Evolutionary conservation across 2,888 invertebrate genomes (phyloP).

Genomic region (Rhodophaea formosa): DNA sequence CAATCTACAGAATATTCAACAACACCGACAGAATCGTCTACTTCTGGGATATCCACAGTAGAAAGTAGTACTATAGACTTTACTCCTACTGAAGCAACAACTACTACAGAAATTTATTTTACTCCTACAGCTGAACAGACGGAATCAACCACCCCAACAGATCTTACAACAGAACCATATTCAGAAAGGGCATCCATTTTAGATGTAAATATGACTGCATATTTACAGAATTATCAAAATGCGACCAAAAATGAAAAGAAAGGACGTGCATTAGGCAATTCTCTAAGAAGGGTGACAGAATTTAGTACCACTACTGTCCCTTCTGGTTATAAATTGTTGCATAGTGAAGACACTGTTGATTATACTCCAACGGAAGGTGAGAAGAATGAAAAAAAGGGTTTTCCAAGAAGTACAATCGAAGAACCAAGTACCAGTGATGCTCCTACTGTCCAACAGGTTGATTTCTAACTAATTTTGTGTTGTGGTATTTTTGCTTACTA

Average conservation of each 20-base stretch:
- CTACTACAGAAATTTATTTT: neutral
- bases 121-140: neutral
- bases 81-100: neutral
- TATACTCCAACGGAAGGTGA: neutral
- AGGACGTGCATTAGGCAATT: neutral
- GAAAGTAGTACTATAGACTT: neutral
- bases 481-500: slow-evolving; percentile 6
- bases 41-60: neutral
- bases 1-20: neutral
- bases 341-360: neutral
- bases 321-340: neutral
- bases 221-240: neutral
- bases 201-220: slow-evolving; percentile 5
- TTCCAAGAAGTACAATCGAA: slow-evolving; percentile 7
- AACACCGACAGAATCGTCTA: neutral
- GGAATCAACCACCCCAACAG: neutral
- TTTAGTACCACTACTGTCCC: neutral
- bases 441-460: slow-evolving; percentile 8
- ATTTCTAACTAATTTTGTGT: slow-evolving; percentile 14
- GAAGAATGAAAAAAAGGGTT: slow-evolving; percentile 14
- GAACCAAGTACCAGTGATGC: neutral
- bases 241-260: slow-evolving; percentile 9
- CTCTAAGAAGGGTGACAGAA: neutral
- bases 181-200: neutral
- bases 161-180: neutral